phyloP scores from a whole-genome alignment of 2,797 vertebrate genomes.

The Antennarius maculatus region DNA sequence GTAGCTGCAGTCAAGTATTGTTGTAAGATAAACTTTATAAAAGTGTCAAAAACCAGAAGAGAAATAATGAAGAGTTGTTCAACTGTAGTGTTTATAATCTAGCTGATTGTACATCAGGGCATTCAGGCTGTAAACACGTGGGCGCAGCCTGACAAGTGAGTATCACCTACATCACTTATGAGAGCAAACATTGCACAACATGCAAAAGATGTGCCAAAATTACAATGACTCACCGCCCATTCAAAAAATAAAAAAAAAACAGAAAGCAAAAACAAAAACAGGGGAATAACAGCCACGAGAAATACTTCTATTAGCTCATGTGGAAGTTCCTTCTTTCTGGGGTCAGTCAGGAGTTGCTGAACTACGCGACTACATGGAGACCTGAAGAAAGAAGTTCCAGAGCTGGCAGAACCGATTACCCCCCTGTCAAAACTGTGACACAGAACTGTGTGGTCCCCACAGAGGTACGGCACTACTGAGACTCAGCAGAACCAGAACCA shows the following conservation, averaged over 20 bases:
- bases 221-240: constrained; percentile 55
- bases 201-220: constrained; percentile 40
- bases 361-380: constrained; percentile 32
- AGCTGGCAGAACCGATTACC: constrained; percentile 72
- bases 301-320: constrained; percentile 52
- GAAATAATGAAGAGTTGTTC: neutral
- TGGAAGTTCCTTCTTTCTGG: constrained; percentile 45
- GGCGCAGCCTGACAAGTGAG: constrained; percentile 33
- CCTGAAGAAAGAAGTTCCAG: constrained; percentile 60
- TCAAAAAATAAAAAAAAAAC: constrained; percentile 5
- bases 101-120: constrained; percentile 24
- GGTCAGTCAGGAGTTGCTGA: constrained; percentile 50
- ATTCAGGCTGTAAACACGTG: constrained; percentile 21
- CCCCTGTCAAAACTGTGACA: constrained; percentile 53
- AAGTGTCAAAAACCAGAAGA: constrained; percentile 17
- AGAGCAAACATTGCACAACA: constrained; percentile 25
- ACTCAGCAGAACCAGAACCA: constrained; percentile 42
- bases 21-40: neutral
- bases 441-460: constrained; percentile 60
- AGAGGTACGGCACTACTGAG: constrained; percentile 39
- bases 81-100: constrained; percentile 2
- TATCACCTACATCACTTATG: constrained; percentile 50
- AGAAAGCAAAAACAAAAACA: constrained; percentile 16
- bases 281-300: constrained; percentile 52
- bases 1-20: no score